Base-by-base conservation (phyloP, 2,113 vertebrate genomes). In the Thinocorus orbignyianus region DNA sequence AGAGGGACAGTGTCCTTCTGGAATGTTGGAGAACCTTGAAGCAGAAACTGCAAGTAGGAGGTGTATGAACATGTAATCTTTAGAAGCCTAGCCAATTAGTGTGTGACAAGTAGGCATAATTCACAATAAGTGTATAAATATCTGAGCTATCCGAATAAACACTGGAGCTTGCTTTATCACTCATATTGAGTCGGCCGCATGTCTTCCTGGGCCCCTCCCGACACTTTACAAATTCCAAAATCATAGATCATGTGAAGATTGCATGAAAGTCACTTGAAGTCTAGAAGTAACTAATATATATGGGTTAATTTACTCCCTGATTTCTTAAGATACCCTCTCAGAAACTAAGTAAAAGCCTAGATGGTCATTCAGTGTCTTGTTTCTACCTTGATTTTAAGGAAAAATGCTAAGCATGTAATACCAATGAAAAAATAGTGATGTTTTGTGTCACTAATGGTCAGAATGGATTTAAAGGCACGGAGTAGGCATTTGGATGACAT, bases 211-310 rank as follows among this genome's bases (percentile, higher is more conserved):
- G n/a, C n/a, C n/a, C n/a, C n/a, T n/a, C n/a, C n/a, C n/a, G n/a
- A n/a, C n/a, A n/a, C n/a, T n/a, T n/a, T 39, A 46, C 35, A 73
- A 51, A 42, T 30, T 57, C 7, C 76, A 48, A 68, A 62, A n/a
- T 17, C n/a, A 13, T 1, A 39, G 13, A 44, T 55, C 7, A 13
- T 0, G 0, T 13, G 42, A 66, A 44, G 18, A 39, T 18, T 51
- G 19, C 9, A 13, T 25, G 35, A 82, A 82, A 74, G 57, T 28
- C 19, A 25, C 17, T 31, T 28, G 18, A 46, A 14, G 69, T 39
- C 35, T 46, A 60, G 64, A 42, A 52, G 13, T 46, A 37, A 20
- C 28, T 31, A n/a, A 17, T 17, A 55, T 7, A 11, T 22, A 23
- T 55, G 17, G 2, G 17, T 37, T 72, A 31, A 92, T 86, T 60